Evolutionary conservation across 92 coral and sea anemone species (phyloP), one percentile per base, ranked within the genome.

Genomic region (Phenganax subtilis): DNA sequence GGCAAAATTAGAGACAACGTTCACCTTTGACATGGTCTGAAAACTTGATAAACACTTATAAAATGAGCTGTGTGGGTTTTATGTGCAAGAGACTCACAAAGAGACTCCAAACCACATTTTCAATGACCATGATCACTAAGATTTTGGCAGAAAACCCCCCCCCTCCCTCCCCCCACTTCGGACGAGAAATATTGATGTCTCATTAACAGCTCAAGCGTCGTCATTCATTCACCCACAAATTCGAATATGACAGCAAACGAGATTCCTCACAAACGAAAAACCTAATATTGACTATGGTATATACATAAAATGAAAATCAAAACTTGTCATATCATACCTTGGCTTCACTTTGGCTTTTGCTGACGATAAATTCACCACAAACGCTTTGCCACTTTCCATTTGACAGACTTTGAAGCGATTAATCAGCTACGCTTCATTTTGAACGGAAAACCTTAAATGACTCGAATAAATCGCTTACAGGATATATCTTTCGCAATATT

Each of bases 381-480:
- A 76, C 51, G 81, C 81, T 25, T 76, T 76, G 28, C 81, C 70
- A 55, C 27, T 54, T 59, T 76, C 81, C 81, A 76, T 76, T 16
- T 4, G 12, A 31, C 15, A 15, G 77, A 55, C 6, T 68, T 68
- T 7, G 9, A 17, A 30, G 5, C 47, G n/a, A 11, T n/a, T 12
- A 68, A 29, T 68, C 73, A 68, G 73, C 52, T 37, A 68, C 57
- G 51, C 6, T 73, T 51, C 51, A 55, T 73, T 73, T 10, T 16
- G 76, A 72, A 29, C n/a, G 0, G 61, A 52, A 9, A 20, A 20
- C 9, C 20, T 12, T 11, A 51, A 54, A 28, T 53, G 47, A 3
- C 59, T 3, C 47, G 57, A 3, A 17, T 17, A 17, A 14, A 61
- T 61, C 25, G 6, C 7, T 25, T 30, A 68, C 73, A 68, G 73